Evolutionary conservation across 1,140 invertebrate genomes (phyloP).

Genomic region (Portunus trituberculatus): DNA sequence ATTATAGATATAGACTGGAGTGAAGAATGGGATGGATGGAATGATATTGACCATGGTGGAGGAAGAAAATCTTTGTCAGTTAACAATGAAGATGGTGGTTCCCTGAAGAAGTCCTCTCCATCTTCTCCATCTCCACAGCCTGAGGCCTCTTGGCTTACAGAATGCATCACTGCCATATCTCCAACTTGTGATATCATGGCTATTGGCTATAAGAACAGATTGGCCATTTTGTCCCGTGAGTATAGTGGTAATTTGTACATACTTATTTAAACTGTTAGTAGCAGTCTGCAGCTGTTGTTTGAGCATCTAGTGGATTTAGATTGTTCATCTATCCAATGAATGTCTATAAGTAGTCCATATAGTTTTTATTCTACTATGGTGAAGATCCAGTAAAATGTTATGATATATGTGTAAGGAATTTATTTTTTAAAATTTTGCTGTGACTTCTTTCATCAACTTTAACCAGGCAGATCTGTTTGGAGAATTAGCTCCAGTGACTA

Average conservation of each 20-base stretch:
- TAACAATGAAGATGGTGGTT: background rate
- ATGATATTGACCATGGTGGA: constrained; percentile 22
- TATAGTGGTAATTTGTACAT: background rate
- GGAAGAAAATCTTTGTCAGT: background rate
- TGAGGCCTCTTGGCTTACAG: constrained; percentile 63
- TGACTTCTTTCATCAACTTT: background rate
- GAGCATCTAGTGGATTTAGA: background rate
- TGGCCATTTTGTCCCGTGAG: constrained; percentile 67
- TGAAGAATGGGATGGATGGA: constrained; percentile 67
- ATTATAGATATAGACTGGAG: constrained; percentile 50
- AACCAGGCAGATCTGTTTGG: background rate
- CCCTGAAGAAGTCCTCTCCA: background rate
- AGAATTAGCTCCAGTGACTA: too few species aligned
- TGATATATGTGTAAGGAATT: background rate
- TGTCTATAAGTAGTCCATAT: background rate
- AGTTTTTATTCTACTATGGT: background rate
- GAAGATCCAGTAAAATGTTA: background rate
- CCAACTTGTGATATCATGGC: constrained; percentile 66
- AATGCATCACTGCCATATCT: constrained; percentile 60
- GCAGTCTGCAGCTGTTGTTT: background rate
- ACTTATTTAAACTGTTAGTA: background rate
- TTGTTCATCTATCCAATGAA: background rate
- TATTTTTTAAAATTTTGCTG: background rate
- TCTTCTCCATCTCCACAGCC: constrained; percentile 53
- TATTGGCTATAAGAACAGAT: constrained; percentile 56